Evolutionary conservation across 2,888 invertebrate genomes (phyloP), one percentile per base, ranked within the genome.

Genomic region (Nebria salina): DNA sequence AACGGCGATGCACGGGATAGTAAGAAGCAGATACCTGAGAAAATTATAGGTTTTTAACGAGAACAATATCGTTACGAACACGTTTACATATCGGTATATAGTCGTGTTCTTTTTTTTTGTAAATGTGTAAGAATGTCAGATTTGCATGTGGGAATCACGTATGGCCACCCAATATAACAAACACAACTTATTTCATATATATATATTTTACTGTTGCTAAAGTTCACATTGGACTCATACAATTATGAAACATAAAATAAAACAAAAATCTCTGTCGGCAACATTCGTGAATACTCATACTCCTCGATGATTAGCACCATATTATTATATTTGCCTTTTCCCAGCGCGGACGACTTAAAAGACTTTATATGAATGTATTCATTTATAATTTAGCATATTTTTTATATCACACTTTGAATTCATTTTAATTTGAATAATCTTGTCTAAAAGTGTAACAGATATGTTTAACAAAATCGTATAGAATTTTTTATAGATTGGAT

Each of bases 61-160:
- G 79, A 79, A 79, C 79, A 79, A 79, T 79, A 79, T 79, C 75
- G 79, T 79, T 79, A 75, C 65, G 15, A 74, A 75, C 79, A 79
- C 79, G 79, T 75, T 79, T 43, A 20, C 72, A 26, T 70, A 54
- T 54, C 54, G 8, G 54, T 54, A 54, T 54, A 54, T 26, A 70
- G 15, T 13, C 25, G 25, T 34, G 2, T 13, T 3, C 8, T 54
- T 54, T 54, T 54, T 13, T 34, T 34, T 34, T 66, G 25, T 13
- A 13, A 66, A 20, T 20, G 20, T 20, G 34, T 26, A 2, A 70
- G 70, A 70, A 25, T 66, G 34, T 66, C 2, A 20, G 34, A 70
- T 70, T 26, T 70, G 70, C 70, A 70, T 70, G 54, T 54, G 70
- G 20, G 70, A 70, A 70, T 70, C 70, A 70, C 25, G 70, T 26